phyloP scores from a whole-genome alignment of 2,113 vertebrate species.

The Poeciliopsis turrubarensis region DNA sequence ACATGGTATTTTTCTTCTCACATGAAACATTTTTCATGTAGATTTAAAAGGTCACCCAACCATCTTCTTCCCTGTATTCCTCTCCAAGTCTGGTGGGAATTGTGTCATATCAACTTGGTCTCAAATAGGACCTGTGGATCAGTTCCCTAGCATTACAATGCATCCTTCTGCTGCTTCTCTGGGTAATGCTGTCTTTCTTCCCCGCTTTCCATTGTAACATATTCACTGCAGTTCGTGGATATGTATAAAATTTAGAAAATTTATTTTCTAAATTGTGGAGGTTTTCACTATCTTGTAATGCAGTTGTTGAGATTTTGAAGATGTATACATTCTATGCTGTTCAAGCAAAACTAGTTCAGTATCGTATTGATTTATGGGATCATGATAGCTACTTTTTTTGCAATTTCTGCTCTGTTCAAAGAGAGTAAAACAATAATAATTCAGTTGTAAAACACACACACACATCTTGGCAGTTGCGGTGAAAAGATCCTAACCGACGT shows the following conservation, averaged over 20 bases:
- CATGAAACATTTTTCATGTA: no score
- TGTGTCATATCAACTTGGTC: no score
- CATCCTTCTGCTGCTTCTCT: neutral
- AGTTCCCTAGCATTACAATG: neutral
- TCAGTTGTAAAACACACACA: neutral
- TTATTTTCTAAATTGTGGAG: no score
- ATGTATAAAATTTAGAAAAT: no score
- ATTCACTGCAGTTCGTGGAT: neutral
- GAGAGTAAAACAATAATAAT: neutral
- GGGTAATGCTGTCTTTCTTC: neutral
- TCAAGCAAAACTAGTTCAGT: neutral
- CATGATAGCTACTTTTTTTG: neutral
- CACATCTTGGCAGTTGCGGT: neutral
- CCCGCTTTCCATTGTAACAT: neutral
- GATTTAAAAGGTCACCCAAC: no score
- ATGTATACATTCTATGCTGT: neutral
- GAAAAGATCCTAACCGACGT: neutral
- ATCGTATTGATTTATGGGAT: neutral
- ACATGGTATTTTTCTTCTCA: no score
- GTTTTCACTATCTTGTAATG: neutral
- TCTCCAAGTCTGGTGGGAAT: no score
- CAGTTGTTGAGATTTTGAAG: neutral
- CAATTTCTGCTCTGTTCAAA: neutral
- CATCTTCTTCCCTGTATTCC: no score
- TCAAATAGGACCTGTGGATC: no score